Conservation (phyloP, 2,888 invertebrate species). For the Argynnis bischoffii region DNA sequence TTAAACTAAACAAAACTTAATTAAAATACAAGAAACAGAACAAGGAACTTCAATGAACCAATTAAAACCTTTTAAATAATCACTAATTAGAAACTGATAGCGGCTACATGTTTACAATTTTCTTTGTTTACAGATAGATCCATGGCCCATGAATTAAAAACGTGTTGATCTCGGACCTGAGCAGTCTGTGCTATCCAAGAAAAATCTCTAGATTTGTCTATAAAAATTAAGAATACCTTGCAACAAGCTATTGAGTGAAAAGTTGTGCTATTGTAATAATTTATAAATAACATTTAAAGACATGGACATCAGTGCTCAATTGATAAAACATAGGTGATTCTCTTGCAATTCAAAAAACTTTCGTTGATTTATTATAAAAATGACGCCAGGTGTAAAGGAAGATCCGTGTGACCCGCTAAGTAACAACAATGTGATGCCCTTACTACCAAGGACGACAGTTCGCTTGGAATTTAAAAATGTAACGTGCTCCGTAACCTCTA, state of each 20-base stretch:
- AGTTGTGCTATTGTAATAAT: not conserved
- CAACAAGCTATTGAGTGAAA: not conserved
- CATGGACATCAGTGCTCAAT: not conserved
- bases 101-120: conserved; percentile 12
- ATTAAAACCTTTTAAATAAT: conserved; percentile 20
- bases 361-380: conserved; percentile 39
- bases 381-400: conserved; percentile 58
- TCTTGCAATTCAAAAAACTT: not conserved
- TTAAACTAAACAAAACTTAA: not conserved
- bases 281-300: not conserved
- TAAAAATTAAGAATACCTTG: conserved; percentile 2
- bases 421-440: conserved; percentile 72
- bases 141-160: conserved; percentile 8
- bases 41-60: conserved; percentile 11
- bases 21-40: conserved; percentile 2
- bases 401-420: conserved; percentile 54
- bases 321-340: not conserved
- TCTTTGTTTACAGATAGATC: conserved; percentile 36
- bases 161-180: conserved; percentile 1
- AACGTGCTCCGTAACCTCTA: conserved; percentile 83
- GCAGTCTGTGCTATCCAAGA: not conserved
- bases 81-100: conserved; percentile 19
- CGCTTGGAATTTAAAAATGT: conserved; percentile 87
- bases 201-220: no score
- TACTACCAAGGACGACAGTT: conserved; percentile 82